Evolutionary conservation across 1,140 invertebrate species (phyloP), one percentile per base, ranked within the genome.

Genomic region (Heterodera schachtii): DNA sequence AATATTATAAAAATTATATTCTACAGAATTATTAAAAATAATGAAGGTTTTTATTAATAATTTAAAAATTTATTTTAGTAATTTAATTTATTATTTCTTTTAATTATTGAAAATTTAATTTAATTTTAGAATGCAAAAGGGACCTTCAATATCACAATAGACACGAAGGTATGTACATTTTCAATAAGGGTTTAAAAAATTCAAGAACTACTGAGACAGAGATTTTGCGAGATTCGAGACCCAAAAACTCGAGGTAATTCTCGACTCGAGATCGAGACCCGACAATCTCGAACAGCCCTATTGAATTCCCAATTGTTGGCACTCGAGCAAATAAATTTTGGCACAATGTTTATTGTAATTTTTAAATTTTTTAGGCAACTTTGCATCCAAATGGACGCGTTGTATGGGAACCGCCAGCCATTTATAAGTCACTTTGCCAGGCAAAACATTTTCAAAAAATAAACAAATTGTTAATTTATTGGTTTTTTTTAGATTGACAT

Each of bases 331-430:
- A 31, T 31, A 31, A 75, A 31, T 52, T 70, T 44, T 8, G 7
- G 31, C 47, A 7, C 73, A 11, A 16, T 9, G 19, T 31, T 31
- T 8, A 52, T 8, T 52, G 6, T 8, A 8, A 52, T 49, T 4
- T 47, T 31, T 19, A 71, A 11, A 47, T 19, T 47, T 73, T 19
- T 31, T 71, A 71, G 69, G 77, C 92, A 6, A 92, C 91, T 2
- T 83, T 92, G 52, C 88, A 92, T 90, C 94, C 95, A 90, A 96
- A 95, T 90, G 97, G 97, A 21, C 41, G 94, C 91, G 96, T 98
- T 49, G 92, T 94, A 43, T 98, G 96, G 96, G 97, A 97, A 90
- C 96, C 96, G 57, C 96, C 96, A 73, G 97, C 97, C 7, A 98
- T 99, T 90, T 98, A 97, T 90, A 98, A 98, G 91, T 97, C 95